These are phyloP conservation scores for Drosophila subpulchrella DNA, from an alignment of 1,140 invertebrate species.

Conservation along the genomic window DNA sequence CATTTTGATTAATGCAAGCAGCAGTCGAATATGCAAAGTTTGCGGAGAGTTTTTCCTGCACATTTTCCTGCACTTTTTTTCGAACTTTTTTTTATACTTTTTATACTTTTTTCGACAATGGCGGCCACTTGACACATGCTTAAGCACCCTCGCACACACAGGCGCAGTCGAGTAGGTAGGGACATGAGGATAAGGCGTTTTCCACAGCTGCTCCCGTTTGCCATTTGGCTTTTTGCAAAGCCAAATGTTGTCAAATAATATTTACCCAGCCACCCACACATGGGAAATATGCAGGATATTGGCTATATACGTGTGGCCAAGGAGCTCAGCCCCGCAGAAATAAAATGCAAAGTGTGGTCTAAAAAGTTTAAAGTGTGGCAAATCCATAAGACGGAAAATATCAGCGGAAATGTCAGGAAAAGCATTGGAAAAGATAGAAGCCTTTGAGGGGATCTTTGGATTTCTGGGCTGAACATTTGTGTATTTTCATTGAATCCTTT, in stretches of 20 bases:
- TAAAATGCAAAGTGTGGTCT: not conserved
- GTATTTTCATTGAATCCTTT: no score
- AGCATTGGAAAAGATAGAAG: no score
- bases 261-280: slow-evolving; percentile 50
- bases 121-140: slow-evolving; percentile 75
- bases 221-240: slow-evolving; percentile 55
- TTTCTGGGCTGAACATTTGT: no score
- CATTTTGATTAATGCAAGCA: slow-evolving; percentile 78
- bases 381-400: not conserved
- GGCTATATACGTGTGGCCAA: slow-evolving; percentile 1
- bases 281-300: slow-evolving; percentile 19
- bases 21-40: slow-evolving; percentile 57
- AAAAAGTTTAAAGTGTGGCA: slow-evolving; percentile 1
- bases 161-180: not conserved
- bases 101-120: slow-evolving; percentile 14
- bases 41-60: slow-evolving; percentile 26
- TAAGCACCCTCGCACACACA: slow-evolving; percentile 31
- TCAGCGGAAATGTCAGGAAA: not conserved
- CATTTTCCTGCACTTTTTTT: not conserved
- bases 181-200: slow-evolving; percentile 3
- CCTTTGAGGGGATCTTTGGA: not conserved
- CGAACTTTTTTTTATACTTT: not conserved
- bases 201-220: slow-evolving; percentile 36
- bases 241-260: slow-evolving; percentile 80
- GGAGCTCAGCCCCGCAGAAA: not conserved